phyloP scores from a whole-genome alignment of 2,888 invertebrate species.

The Leptopilina myrica region DNA sequence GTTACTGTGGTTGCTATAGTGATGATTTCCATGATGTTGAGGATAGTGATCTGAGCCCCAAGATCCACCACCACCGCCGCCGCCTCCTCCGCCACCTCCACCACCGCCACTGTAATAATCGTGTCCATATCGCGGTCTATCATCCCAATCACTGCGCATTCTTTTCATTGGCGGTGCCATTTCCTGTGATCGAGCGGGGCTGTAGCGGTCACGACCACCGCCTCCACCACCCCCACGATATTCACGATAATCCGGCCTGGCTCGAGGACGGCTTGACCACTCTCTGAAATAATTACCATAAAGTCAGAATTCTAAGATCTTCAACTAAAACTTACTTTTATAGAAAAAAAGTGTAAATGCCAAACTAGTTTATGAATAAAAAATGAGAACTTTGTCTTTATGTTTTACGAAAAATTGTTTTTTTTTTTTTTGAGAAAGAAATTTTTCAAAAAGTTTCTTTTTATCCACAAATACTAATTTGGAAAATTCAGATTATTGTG shows the following conservation, averaged over 20 bases:
- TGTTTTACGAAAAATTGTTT: too few species aligned
- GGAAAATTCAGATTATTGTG: too few species aligned
- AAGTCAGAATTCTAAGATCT: not conserved
- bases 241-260: slow-evolving; percentile 87
- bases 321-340: not conserved
- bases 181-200: slow-evolving; percentile 85
- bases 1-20: slow-evolving; percentile 79
- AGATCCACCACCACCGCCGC: slow-evolving; percentile 56
- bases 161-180: slow-evolving; percentile 88
- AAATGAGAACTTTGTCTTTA: too few species aligned
- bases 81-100: slow-evolving; percentile 51
- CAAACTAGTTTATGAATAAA: too few species aligned
- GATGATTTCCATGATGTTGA: slow-evolving; percentile 81
- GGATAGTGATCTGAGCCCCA: slow-evolving; percentile 74
- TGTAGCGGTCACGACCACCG: slow-evolving; percentile 80
- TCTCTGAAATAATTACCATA: slow-evolving; percentile 66
- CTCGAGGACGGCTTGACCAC: slow-evolving; percentile 81
- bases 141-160: slow-evolving; percentile 86
- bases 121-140: slow-evolving; percentile 69
- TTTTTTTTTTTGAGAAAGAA: too few species aligned
- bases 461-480: too few species aligned
- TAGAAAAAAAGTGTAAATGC: too few species aligned
- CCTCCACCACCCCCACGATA: slow-evolving; percentile 84
- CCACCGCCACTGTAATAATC: slow-evolving; percentile 66
- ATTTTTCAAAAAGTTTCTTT: too few species aligned